Conservation (phyloP, 2,888 invertebrate genomes). For the Eupithecia insigniata region DNA sequence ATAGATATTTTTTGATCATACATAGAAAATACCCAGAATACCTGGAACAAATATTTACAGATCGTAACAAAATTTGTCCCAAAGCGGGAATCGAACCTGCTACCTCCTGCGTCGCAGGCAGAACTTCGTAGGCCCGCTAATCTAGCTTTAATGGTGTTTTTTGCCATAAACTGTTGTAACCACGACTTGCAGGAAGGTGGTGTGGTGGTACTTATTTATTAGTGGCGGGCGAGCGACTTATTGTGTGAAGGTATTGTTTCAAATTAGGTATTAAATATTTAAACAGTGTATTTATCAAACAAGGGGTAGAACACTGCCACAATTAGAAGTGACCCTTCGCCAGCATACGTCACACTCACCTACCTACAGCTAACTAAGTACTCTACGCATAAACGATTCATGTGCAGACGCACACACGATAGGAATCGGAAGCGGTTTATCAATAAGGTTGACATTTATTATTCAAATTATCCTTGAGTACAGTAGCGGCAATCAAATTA, state of each 20-base stretch:
- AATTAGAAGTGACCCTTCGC: background rate
- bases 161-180: constrained; percentile 27
- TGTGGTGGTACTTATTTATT: constrained; percentile 16
- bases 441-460: constrained; percentile 12
- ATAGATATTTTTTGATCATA: no score
- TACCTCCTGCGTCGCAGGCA: no score
- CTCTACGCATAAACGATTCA: background rate
- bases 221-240: background rate
- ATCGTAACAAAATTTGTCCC: no score
- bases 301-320: background rate
- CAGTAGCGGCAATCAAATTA: background rate
- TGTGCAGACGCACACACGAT: background rate
- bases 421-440: constrained; percentile 17
- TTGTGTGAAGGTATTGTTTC: constrained; percentile 17
- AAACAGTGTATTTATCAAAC: constrained; percentile 4
- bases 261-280: constrained; percentile 12
- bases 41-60: no score
- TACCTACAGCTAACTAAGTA: background rate
- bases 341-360: background rate
- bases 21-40: no score
- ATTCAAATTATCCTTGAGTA: constrained; percentile 9
- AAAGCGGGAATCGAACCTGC: no score
- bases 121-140: no score
- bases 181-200: constrained; percentile 30
- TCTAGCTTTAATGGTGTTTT: constrained; percentile 9